Evolutionary conservation across 2,113 vertebrate genomes (phyloP).

Genomic region (Trogon melanurus): DNA sequence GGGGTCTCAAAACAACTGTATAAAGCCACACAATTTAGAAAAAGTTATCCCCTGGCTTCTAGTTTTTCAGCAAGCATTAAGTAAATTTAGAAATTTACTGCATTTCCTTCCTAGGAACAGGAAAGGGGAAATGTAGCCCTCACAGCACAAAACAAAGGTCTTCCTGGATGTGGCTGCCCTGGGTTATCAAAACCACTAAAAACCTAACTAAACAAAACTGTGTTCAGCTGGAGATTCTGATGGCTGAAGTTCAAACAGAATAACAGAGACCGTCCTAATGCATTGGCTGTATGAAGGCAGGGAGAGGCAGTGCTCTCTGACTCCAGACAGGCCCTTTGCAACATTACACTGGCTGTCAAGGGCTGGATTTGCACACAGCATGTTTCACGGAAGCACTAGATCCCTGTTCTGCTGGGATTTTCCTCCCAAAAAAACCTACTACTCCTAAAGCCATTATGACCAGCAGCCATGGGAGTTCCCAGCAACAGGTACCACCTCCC

Average conservation of each 20-base stretch:
- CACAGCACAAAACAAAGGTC: not conserved
- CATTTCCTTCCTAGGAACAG: not conserved
- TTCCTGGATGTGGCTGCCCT: not conserved
- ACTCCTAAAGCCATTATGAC: accelerated
- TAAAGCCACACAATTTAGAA: not conserved
- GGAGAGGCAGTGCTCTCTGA: not conserved
- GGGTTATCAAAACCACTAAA: not conserved
- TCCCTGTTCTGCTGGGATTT: not conserved
- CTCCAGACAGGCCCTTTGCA: not conserved
- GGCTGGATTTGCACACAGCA: not conserved
- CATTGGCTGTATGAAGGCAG: accelerated
- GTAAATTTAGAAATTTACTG: not conserved
- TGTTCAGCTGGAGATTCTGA: not conserved
- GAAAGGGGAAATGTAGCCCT: not conserved
- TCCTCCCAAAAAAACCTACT: not conserved
- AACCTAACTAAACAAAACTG: not conserved
- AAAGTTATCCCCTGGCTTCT: not conserved
- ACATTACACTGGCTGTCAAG: not conserved
- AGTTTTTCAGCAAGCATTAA: not conserved
- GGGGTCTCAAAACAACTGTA: not conserved
- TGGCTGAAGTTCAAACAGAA: not conserved
- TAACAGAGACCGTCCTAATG: not conserved
- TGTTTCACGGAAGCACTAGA: not conserved
- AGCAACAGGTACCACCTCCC: not conserved
- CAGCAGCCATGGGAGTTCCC: not conserved